These are phyloP conservation scores for Drosophila persimilis DNA, from an alignment of 1,140 invertebrate genomes.

Conservation along the genomic window DNA sequence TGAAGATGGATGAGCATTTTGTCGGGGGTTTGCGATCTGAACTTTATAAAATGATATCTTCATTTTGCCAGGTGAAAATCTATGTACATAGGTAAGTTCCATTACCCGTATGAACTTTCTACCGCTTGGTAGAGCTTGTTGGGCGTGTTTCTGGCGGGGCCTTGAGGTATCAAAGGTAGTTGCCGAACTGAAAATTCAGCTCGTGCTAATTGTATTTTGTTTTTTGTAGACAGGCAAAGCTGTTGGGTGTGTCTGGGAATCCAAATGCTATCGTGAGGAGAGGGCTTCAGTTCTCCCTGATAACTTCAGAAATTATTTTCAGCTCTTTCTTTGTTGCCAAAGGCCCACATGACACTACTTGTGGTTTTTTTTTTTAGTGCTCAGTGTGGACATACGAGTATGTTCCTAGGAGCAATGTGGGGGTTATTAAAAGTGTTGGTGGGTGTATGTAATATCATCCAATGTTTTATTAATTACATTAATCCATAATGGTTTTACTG, in stretches of 20 bases:
- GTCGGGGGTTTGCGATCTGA: conserved; percentile 7
- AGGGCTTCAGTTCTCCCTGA: conserved; percentile 20
- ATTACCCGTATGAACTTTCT: not conserved
- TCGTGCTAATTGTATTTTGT: conserved; percentile 18
- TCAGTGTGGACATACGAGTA: too few species aligned
- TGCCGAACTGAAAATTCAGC: conserved; percentile 53
- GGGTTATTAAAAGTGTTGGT: too few species aligned
- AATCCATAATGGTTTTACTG: conserved; percentile 52
- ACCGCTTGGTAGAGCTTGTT: not conserved
- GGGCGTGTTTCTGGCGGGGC: not conserved
- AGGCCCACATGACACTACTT: conserved; percentile 5
- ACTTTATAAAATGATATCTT: conserved; percentile 26
- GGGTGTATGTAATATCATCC: conserved; percentile 14
- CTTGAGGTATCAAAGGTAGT: conserved; percentile 21
- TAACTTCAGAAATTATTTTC: conserved; percentile 21
- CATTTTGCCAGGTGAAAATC: not conserved
- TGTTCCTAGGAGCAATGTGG: too few species aligned
- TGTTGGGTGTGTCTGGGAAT: conserved; percentile 14
- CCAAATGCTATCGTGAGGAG: conserved; percentile 9
- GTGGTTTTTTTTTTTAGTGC: not conserved
- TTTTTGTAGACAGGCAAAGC: conserved; percentile 9
- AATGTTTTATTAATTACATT: conserved; percentile 50
- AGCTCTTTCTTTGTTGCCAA: conserved; percentile 7
- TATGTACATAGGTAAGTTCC: not conserved
- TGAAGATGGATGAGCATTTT: not conserved